Conservation (phyloP, 2,888 invertebrate genomes). For the Pandemis cinnamomeana region DNA sequence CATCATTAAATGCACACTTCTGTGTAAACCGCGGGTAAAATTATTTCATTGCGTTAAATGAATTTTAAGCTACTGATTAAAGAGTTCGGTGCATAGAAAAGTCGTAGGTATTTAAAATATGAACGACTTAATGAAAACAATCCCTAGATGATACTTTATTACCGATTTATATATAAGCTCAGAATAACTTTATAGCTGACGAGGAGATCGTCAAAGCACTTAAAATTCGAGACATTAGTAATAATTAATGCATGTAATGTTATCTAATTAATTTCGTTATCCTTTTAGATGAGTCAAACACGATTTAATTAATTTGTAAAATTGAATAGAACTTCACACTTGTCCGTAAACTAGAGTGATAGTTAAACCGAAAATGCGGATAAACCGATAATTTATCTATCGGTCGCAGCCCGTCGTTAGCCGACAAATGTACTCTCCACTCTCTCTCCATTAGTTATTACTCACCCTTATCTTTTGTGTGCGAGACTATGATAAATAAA, state of each 20-base stretch:
- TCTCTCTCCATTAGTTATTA: slow-evolving; percentile 28
- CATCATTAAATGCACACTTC: neutral
- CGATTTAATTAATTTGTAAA: neutral
- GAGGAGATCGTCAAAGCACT: neutral
- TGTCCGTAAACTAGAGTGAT: slow-evolving; percentile 3
- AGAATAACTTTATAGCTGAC: too few relatives aligned
- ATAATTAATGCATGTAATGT: neutral
- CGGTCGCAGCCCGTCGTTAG: slow-evolving; percentile 35
- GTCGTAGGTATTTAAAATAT: too few relatives aligned
- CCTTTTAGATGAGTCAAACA: neutral
- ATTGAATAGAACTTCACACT: neutral
- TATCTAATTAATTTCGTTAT: neutral
- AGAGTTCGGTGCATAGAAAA: too few relatives aligned
- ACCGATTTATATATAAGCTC: too few relatives aligned
- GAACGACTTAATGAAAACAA: too few relatives aligned
- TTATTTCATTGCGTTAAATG: neutral
- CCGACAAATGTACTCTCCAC: slow-evolving; percentile 27
- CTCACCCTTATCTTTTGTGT: slow-evolving; percentile 33
- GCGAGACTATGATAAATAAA: slow-evolving; percentile 38
- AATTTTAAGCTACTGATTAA: neutral
- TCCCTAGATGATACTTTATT: too few relatives aligned
- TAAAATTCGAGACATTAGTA: neutral
- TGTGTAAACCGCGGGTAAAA: neutral
- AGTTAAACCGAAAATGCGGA: slow-evolving; percentile 22
- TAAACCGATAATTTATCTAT: slow-evolving; percentile 30